These are phyloP conservation scores for Dynastes hyllus DNA, from an alignment of 2,888 invertebrate genomes.

Conservation along the genomic window DNA sequence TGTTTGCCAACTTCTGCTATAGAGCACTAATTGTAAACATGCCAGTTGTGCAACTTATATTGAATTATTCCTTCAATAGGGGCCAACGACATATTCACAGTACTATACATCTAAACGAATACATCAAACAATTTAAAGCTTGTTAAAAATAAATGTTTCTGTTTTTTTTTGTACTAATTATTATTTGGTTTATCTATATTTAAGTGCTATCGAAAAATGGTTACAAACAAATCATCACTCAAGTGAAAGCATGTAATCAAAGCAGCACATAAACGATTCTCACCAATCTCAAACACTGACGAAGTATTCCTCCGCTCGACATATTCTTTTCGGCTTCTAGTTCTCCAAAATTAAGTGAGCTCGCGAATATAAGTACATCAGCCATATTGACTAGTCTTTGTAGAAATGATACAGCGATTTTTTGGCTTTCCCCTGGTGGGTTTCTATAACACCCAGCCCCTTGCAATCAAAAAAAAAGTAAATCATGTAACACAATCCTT, in stretches of 20 bases:
- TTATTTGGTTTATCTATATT: not conserved
- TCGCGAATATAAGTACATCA: conserved; percentile 98
- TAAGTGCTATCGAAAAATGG: conserved; percentile 9
- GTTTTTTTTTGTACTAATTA: no score
- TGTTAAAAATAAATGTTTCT: no score
- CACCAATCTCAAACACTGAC: conserved; percentile 96
- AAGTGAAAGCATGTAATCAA: conserved; percentile 21
- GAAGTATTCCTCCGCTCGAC: conserved; percentile 98
- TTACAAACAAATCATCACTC: conserved; percentile 36
- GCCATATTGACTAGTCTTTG: conserved; percentile 98
- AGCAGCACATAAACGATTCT: conserved; percentile 64
- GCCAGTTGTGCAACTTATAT: no score
- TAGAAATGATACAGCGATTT: conserved; percentile 98
- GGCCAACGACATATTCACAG: no score
- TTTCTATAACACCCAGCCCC: conserved; percentile 98
- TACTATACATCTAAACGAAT: no score
- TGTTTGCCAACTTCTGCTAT: no score
- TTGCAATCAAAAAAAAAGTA: conserved; percentile 72
- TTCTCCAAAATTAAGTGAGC: conserved; percentile 97
- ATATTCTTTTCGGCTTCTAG: conserved; percentile 99
- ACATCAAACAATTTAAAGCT: no score
- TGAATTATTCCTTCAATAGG: no score
- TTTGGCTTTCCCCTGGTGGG: conserved; percentile 99
- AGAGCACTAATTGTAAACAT: no score
- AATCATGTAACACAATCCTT: not conserved